Conservation (phyloP, 2,113 vertebrate species). For the Ia io region DNA sequence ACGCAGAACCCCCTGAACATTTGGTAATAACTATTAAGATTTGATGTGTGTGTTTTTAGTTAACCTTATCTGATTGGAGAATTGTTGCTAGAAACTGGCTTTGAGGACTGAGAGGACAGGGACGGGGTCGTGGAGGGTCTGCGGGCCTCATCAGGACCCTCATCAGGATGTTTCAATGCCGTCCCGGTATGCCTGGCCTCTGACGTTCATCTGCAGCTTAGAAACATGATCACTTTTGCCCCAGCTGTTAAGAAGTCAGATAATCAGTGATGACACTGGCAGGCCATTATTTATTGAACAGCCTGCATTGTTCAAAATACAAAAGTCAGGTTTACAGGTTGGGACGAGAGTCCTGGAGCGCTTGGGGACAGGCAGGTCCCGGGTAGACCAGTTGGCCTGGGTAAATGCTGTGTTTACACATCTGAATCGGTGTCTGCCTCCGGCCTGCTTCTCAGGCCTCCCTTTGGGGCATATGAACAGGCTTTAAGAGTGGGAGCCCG, state of each 20-base stretch:
- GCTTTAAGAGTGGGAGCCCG: background rate
- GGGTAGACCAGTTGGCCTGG: background rate
- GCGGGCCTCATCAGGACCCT: background rate
- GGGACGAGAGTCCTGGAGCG: background rate
- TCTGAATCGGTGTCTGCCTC: background rate
- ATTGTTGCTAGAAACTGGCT: background rate
- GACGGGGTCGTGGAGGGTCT: background rate
- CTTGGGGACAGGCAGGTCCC: background rate
- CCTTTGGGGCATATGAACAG: background rate
- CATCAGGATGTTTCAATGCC: background rate
- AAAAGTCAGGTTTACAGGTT: background rate
- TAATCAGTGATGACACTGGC: background rate
- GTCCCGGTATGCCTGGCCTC: background rate
- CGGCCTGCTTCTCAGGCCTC: background rate
- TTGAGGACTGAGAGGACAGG: background rate
- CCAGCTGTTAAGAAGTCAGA: background rate
- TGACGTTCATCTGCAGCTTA: background rate
- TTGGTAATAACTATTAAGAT: background rate
- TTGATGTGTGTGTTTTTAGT: background rate
- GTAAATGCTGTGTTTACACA: background rate
- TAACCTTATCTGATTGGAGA: background rate
- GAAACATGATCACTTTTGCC: background rate
- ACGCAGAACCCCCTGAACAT: background rate
- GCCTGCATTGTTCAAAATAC: background rate
- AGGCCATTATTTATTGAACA: slow-evolving; percentile 20